These are phyloP conservation scores for Drepanosiphum platanoidis DNA, from an alignment of 2,888 invertebrate species.

Conservation along the genomic window DNA sequence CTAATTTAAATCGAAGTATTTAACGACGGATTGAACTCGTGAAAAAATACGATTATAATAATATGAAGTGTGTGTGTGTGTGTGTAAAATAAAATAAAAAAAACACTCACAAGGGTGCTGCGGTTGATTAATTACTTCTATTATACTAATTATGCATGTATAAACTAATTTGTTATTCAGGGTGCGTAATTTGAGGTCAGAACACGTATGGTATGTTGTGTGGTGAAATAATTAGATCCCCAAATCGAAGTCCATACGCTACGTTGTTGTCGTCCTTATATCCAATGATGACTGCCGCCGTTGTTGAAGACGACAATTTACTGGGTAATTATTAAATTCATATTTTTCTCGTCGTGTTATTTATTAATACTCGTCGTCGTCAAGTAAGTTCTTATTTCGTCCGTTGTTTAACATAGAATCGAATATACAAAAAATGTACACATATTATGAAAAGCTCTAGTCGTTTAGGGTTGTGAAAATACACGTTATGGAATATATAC, in stretches of 20 bases:
- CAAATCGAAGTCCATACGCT: constrained; percentile 71
- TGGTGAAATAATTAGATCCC: constrained; percentile 70
- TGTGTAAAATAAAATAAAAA: constrained; percentile 15
- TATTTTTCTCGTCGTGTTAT: not conserved
- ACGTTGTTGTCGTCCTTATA: constrained; percentile 73
- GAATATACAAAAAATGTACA: no score
- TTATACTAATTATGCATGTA: not conserved
- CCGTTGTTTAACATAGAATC: no score
- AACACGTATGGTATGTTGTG: constrained; percentile 68
- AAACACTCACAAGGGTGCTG: not conserved
- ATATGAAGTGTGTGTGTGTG: not conserved
- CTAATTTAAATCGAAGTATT: not conserved
- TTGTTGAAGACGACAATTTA: constrained; percentile 74
- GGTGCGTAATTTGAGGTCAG: constrained; percentile 2
- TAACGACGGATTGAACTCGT: not conserved
- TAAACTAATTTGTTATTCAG: constrained; percentile 39
- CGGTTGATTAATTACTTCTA: not conserved
- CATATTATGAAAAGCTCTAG: no score
- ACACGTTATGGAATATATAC: no score
- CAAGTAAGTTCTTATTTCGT: no score
- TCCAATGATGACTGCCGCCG: constrained; percentile 71
- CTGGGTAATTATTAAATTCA: constrained; percentile 74
- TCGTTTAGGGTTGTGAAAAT: no score
- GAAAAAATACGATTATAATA: not conserved
- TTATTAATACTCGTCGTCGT: no score